Conservation (phyloP, 2,888 invertebrate species). For the Atrina japonica region DNA sequence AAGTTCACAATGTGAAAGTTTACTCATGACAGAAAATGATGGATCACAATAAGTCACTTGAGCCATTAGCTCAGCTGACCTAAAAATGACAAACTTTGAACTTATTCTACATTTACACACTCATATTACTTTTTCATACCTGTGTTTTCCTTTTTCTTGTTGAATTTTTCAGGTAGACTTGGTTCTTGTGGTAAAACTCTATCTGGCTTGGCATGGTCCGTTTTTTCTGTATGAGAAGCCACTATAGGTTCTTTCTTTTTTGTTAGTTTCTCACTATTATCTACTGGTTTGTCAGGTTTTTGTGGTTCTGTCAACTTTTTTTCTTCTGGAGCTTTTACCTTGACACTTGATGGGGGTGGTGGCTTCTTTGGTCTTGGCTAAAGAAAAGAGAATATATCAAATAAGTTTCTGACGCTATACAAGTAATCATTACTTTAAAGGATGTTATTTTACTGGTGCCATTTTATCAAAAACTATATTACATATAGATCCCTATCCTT, state of each 20-base stretch:
- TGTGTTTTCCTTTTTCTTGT: constrained; percentile 24
- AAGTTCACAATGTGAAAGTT: too few species aligned
- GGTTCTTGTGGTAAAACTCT: constrained; percentile 6
- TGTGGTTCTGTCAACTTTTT: constrained; percentile 37
- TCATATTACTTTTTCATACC: too few species aligned
- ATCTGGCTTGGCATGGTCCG: background rate
- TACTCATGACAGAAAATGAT: too few species aligned
- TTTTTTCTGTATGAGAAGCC: background rate
- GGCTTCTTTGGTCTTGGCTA: constrained; percentile 72
- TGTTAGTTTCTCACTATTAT: background rate
- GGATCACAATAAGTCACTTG: too few species aligned
- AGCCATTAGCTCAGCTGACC: too few species aligned
- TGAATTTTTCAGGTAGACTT: constrained; percentile 24
- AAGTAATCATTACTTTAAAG: too few species aligned
- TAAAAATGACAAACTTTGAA: too few species aligned
- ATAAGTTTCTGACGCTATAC: background rate
- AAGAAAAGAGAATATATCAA: constrained; percentile 23
- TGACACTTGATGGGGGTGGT: constrained; percentile 64
- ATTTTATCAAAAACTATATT: too few species aligned
- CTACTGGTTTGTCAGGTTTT: constrained; percentile 49
- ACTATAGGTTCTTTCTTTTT: constrained; percentile 14
- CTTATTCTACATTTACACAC: too few species aligned
- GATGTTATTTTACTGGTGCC: too few species aligned
- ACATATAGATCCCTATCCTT: too few species aligned
- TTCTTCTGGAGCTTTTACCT: constrained; percentile 65